A percentile compares a stretch with the other conserved stretches of the same genome.
Conservation (phyloP, 2,113 vertebrate species). For the Prunella fulvescens region DNA sequence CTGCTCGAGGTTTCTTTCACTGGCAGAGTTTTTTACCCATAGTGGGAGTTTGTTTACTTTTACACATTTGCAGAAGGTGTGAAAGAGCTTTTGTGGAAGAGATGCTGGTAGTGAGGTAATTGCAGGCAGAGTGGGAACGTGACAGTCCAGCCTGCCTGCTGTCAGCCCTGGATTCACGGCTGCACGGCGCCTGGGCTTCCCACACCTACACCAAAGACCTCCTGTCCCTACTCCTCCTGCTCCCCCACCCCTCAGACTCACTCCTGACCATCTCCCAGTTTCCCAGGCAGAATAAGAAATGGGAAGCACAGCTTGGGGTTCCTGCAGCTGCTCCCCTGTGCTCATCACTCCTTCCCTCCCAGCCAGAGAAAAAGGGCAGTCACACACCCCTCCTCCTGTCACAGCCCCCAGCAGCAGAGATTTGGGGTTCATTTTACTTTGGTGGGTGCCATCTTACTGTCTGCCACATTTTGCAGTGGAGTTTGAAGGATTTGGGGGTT, state of each 20-base stretch:
- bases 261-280: rapidly evolving
- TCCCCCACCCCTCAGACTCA: not conserved
- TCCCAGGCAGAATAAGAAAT: not conserved
- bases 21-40: not conserved
- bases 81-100: constrained; percentile 56
- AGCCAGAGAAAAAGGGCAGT: not conserved
- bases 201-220: not conserved
- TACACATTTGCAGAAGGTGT: constrained; percentile 48
- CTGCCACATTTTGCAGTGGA: not conserved
- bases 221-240: not conserved
- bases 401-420: not conserved
- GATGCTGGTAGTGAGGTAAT: not conserved
- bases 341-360: not conserved
- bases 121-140: constrained; percentile 3
- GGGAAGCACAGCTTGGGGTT: not conserved
- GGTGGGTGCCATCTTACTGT: not conserved
- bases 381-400: rapidly evolving
- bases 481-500: not conserved
- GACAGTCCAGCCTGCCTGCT: not conserved
- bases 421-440: not conserved
- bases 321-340: not conserved
- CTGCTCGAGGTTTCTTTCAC: not conserved
- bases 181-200: not conserved
- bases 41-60: constrained; percentile 58
- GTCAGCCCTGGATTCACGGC: not conserved